Evolutionary conservation across 2,113 vertebrate genomes (phyloP).

Genomic region (cat (Felis catus)): DNA sequence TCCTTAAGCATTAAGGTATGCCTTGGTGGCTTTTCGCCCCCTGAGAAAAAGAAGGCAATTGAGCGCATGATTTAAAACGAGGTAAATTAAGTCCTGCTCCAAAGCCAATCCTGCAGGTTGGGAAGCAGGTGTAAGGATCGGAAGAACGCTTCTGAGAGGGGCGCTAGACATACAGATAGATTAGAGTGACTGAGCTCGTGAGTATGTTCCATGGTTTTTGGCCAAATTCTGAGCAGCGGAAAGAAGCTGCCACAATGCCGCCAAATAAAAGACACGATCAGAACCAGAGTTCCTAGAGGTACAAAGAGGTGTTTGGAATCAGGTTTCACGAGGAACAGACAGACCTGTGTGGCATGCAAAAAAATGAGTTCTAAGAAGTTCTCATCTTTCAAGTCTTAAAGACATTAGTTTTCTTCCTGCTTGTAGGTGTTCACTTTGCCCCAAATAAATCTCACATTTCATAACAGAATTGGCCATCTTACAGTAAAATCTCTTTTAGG

Average conservation of each 20-base stretch:
- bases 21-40: background rate
- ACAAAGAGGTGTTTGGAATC: constrained; percentile 44
- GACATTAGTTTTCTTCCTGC: background rate
- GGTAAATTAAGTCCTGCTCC: background rate
- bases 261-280: background rate
- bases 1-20: background rate
- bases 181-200: background rate
- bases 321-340: background rate
- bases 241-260: background rate
- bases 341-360: background rate
- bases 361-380: background rate
- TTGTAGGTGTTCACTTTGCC: background rate
- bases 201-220: background rate
- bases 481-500: constrained; percentile 17
- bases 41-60: constrained; percentile 34
- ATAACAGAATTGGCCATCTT: background rate
- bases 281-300: constrained; percentile 44
- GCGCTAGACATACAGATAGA: background rate
- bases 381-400: constrained; percentile 1
- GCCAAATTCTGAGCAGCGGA: constrained; percentile 44
- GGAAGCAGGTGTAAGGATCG: background rate
- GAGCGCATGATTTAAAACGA: constrained; percentile 7
- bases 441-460: constrained; percentile 17
- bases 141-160: background rate
- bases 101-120: background rate